These are phyloP conservation scores for Scortum barcoo DNA, from an alignment of 2,113 vertebrate genomes.

Conservation along the genomic window DNA sequence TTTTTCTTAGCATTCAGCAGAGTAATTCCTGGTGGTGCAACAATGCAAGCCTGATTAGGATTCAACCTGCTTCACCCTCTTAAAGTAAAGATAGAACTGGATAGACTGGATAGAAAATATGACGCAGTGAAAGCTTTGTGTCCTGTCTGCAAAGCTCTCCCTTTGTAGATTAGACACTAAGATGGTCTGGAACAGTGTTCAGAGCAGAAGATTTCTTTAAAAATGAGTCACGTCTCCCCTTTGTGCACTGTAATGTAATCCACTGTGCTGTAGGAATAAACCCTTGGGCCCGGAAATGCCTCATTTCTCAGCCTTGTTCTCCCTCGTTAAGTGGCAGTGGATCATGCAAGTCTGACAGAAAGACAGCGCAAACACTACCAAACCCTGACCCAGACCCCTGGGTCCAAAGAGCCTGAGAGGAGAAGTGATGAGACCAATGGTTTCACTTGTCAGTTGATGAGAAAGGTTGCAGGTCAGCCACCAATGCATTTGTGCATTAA, in stretches of 20 bases:
- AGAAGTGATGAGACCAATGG: conserved; percentile 52
- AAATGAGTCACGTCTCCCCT: conserved; percentile 35
- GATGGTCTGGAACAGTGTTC: conserved; percentile 24
- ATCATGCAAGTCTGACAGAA: conserved; percentile 74
- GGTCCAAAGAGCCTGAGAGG: conserved; percentile 79
- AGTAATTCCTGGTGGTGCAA: conserved; percentile 24
- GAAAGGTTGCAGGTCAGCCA: conserved; percentile 71
- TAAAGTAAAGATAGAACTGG: background rate
- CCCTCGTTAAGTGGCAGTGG: conserved; percentile 73
- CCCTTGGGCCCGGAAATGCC: conserved; percentile 76
- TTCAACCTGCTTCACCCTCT: conserved; percentile 14
- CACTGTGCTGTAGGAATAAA: conserved; percentile 72
- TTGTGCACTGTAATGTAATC: conserved; percentile 72
- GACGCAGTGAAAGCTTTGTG: background rate
- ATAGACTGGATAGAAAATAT: conserved; percentile 19
- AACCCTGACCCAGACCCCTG: conserved; percentile 73
- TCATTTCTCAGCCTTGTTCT: conserved; percentile 75
- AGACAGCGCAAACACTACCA: conserved; percentile 69
- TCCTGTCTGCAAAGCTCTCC: conserved; percentile 12
- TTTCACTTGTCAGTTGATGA: conserved; percentile 62
- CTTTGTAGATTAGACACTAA: conserved; percentile 31
- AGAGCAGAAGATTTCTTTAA: conserved; percentile 26
- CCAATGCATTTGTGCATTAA: conserved; percentile 48
- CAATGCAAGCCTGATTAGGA: conserved; percentile 32
- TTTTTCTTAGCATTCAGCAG: conserved; percentile 25